phyloP scores from a whole-genome alignment of 2,888 invertebrate species.

The Napeogenes inachia region DNA sequence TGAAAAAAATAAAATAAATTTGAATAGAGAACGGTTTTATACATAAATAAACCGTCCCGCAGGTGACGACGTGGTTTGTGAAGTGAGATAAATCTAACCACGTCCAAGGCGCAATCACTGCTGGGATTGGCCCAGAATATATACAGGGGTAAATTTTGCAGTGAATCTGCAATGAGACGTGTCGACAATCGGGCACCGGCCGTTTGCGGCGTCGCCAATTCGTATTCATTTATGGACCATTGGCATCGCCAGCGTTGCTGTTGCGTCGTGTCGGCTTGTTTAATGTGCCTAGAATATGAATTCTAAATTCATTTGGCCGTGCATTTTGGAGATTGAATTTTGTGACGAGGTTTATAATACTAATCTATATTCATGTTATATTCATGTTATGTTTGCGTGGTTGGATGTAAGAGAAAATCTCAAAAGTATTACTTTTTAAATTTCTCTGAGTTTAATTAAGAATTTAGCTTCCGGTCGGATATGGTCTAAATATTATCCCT shows the following conservation, averaged over 20 bases:
- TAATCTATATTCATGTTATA: background rate
- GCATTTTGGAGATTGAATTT: slow-evolving; percentile 11
- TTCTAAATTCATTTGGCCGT: slow-evolving; percentile 40
- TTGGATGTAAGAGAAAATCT: too few relatives aligned
- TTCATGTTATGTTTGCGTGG: background rate
- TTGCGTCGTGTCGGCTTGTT: slow-evolving; percentile 34
- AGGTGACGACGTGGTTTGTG: slow-evolving; percentile 28
- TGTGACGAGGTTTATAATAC: background rate
- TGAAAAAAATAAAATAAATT: slow-evolving; percentile 2
- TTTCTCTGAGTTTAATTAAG: too few relatives aligned
- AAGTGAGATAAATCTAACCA: slow-evolving; percentile 36
- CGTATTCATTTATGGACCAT: slow-evolving; percentile 65
- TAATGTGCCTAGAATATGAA: slow-evolving; percentile 56
- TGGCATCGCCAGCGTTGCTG: slow-evolving; percentile 43
- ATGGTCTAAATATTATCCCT: too few relatives aligned
- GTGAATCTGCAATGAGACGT: slow-evolving; percentile 66
- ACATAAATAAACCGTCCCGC: slow-evolving; percentile 29
- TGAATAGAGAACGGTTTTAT: background rate
- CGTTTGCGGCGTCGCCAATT: slow-evolving; percentile 69
- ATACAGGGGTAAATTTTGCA: slow-evolving; percentile 54
- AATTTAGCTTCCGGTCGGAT: too few relatives aligned
- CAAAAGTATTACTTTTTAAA: too few relatives aligned
- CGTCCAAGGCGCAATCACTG: slow-evolving; percentile 40
- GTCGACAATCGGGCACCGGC: slow-evolving; percentile 67
- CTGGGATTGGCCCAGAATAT: slow-evolving; percentile 46